These are phyloP conservation scores for Digitonthophagus gazella DNA, from an alignment of 2,888 invertebrate species.

Conservation along the genomic window DNA sequence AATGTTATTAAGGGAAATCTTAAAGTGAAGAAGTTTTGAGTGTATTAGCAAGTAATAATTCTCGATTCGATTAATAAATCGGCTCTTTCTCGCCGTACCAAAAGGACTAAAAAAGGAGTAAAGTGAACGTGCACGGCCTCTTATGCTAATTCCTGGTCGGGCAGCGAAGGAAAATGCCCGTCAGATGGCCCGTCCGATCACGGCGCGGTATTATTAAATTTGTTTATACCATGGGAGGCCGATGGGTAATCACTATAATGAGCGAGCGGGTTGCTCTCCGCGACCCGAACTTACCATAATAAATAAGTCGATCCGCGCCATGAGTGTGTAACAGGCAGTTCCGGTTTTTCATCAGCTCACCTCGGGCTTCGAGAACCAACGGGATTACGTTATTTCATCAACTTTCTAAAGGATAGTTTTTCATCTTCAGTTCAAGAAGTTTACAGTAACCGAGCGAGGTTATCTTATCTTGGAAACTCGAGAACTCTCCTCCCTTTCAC, in stretches of 20 bases:
- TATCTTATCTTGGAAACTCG: not conserved
- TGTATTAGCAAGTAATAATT: not conserved
- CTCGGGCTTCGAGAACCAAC: too few relatives aligned
- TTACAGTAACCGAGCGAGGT: too few relatives aligned
- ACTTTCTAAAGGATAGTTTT: too few relatives aligned
- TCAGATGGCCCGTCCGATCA: not conserved
- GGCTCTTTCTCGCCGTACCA: too few relatives aligned
- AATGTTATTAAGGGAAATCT: too few relatives aligned
- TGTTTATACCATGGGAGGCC: constrained; percentile 12
- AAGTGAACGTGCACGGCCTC: not conserved
- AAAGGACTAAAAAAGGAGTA: not conserved
- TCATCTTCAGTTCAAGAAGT: too few relatives aligned
- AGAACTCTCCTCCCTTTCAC: not conserved
- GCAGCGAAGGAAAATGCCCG: not conserved
- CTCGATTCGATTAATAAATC: too few relatives aligned
- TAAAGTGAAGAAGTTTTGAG: too few relatives aligned
- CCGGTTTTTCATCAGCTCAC: not conserved
- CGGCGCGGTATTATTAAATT: constrained; percentile 12
- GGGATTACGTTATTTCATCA: too few relatives aligned
- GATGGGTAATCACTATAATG: constrained; percentile 14
- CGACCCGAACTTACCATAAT: not conserved
- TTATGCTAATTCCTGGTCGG: not conserved
- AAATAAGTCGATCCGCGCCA: not conserved
- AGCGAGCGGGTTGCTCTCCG: not conserved
- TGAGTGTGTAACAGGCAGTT: not conserved